These are phyloP conservation scores for Rhadinocentrus ornatus DNA, from an alignment of 2,797 vertebrate genomes.

Conservation along the genomic window DNA sequence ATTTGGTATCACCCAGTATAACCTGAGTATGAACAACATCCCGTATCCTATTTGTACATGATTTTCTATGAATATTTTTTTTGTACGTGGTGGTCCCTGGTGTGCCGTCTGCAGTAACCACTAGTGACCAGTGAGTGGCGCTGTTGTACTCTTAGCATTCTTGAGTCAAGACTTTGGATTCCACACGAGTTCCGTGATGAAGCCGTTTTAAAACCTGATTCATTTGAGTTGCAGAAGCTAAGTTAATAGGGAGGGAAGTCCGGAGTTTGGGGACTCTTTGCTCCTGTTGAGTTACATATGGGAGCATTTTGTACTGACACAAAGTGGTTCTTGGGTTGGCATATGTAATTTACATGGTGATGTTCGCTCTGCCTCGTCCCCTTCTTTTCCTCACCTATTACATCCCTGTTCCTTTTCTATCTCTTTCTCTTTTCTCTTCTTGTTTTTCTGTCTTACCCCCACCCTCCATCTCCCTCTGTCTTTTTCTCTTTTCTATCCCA, in stretches of 20 bases:
- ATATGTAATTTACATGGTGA: constrained; percentile 63
- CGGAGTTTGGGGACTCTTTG: constrained; percentile 28
- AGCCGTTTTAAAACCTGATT: constrained; percentile 36
- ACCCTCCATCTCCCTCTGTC: constrained; percentile 38
- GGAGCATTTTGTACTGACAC: constrained; percentile 38
- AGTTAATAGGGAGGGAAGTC: constrained; percentile 23
- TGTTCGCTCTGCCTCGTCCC: constrained; percentile 20
- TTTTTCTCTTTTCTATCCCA: constrained; percentile 53
- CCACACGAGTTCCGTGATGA: constrained; percentile 28
- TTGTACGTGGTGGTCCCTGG: background rate
- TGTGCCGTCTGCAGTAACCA: constrained; percentile 3
- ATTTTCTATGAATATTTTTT: background rate
- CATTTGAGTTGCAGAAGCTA: constrained; percentile 23
- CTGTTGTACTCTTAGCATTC: constrained; percentile 22
- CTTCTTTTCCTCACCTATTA: constrained; percentile 31
- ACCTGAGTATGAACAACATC: background rate
- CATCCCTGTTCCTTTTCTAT: constrained; percentile 30
- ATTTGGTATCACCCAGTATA: too few species aligned
- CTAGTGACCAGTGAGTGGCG: constrained; percentile 33
- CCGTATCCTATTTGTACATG: background rate
- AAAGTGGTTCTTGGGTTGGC: constrained; percentile 57
- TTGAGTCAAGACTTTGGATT: constrained; percentile 12
- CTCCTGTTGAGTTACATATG: constrained; percentile 42
- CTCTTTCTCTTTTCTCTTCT: constrained; percentile 23
- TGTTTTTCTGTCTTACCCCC: constrained; percentile 6